These are phyloP conservation scores for Sarcophaga subvicina DNA, from an alignment of 2,888 invertebrate species.

Conservation along the genomic window DNA sequence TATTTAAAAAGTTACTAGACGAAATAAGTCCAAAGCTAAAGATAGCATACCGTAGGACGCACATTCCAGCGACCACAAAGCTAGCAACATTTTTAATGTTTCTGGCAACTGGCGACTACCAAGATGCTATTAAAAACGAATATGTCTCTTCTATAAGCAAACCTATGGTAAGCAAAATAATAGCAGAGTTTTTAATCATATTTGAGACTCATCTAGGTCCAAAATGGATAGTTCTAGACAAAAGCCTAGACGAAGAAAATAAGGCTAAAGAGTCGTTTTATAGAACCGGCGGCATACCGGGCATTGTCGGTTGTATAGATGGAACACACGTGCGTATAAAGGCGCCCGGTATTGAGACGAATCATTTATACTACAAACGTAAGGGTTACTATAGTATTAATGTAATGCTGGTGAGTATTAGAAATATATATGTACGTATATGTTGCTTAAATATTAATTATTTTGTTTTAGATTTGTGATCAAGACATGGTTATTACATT, in stretches of 20 bases:
- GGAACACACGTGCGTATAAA: constrained; percentile 31
- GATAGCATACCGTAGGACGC: background rate
- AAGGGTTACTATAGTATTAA: constrained; percentile 14
- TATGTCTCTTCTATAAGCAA: constrained; percentile 13
- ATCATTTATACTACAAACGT: constrained; percentile 20
- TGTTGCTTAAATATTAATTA: background rate
- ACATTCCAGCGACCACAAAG: constrained; percentile 8
- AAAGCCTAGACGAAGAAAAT: constrained; percentile 1
- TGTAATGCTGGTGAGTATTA: constrained; percentile 20
- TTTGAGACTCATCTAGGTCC: background rate
- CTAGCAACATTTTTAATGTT: constrained; percentile 25
- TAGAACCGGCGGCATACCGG: background rate
- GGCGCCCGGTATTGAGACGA: background rate
- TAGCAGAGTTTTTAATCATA: constrained; percentile 8
- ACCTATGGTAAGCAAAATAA: background rate
- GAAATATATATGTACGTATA: background rate
- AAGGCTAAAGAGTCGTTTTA: constrained; percentile 1
- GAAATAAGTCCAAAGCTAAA: constrained; percentile 15
- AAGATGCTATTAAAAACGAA: constrained; percentile 7
- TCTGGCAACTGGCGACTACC: constrained; percentile 22
- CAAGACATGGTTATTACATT: background rate
- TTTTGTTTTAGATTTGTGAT: constrained; percentile 15
- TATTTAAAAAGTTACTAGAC: background rate
- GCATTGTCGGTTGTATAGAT: constrained; percentile 15
- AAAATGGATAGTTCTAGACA: constrained; percentile 19